phyloP scores from a whole-genome alignment of 2,888 invertebrate genomes.

The Tiliacea aurago region DNA sequence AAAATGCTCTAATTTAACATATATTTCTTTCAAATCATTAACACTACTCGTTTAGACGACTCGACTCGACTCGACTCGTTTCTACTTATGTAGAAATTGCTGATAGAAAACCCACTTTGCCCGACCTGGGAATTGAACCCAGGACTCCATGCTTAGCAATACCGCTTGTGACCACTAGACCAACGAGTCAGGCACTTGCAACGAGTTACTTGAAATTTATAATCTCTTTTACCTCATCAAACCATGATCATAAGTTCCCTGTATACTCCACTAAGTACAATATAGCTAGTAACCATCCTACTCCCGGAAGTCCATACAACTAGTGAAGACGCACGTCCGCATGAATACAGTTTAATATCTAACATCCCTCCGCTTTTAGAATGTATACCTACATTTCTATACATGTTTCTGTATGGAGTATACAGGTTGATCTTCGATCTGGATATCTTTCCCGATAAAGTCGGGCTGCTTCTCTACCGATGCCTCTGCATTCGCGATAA shows the following conservation, averaged over 20 bases:
- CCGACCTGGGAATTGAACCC: not conserved
- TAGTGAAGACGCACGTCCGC: slow-evolving; percentile 33
- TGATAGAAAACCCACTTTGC: not conserved
- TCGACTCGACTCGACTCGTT: no score
- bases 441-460: no score
- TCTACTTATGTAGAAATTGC: no score
- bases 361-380: slow-evolving; percentile 40
- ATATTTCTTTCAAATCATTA: no score
- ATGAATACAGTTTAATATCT: slow-evolving; percentile 56
- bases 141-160: not conserved
- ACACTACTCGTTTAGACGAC: no score
- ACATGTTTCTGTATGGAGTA: not conserved
- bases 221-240: not conserved
- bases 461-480: no score
- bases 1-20: no score
- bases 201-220: not conserved
- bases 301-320: not conserved
- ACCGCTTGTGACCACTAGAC: not conserved
- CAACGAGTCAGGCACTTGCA: not conserved
- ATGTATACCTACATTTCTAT: not conserved
- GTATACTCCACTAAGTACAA: not conserved
- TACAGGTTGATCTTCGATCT: no score
- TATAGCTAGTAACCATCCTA: not conserved
- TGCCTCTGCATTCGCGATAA: no score
- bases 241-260: not conserved